phyloP scores from a whole-genome alignment of 2,113 vertebrate genomes.

The Tylochromis polylepis region DNA sequence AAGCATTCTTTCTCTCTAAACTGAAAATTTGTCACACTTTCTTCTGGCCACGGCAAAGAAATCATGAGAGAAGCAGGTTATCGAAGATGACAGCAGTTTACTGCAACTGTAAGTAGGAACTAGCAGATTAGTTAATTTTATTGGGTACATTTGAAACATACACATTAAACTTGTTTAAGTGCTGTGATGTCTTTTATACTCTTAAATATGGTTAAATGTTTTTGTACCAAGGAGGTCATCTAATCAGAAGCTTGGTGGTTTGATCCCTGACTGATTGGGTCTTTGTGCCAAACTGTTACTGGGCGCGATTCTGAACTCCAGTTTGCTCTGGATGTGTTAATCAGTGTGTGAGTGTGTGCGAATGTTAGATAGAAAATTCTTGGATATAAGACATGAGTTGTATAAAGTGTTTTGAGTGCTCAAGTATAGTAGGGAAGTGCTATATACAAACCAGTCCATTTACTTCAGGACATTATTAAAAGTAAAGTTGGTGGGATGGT shows the following conservation, averaged over 20 bases:
- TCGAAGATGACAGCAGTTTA: neutral
- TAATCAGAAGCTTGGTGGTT: neutral
- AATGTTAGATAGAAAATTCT: too few relatives aligned
- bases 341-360: neutral
- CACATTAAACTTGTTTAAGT: neutral
- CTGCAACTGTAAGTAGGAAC: neutral
- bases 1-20: neutral
- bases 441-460: neutral
- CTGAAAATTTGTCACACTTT: neutral
- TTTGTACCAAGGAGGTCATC: neutral
- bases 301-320: neutral
- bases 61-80: neutral
- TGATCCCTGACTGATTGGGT: neutral
- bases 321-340: neutral
- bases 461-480: neutral
- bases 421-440: neutral
- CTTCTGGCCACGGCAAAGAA: neutral
- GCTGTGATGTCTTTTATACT: neutral
- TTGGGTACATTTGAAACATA: constrained; percentile 12
- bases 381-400: neutral
- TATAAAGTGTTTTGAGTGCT: neutral
- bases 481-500: neutral
- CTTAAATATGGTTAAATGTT: neutral
- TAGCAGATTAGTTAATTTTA: neutral
- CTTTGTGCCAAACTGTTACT: neutral